phyloP scores from a whole-genome alignment of 1,140 invertebrate genomes.

The Drosophila quadrilineata region DNA sequence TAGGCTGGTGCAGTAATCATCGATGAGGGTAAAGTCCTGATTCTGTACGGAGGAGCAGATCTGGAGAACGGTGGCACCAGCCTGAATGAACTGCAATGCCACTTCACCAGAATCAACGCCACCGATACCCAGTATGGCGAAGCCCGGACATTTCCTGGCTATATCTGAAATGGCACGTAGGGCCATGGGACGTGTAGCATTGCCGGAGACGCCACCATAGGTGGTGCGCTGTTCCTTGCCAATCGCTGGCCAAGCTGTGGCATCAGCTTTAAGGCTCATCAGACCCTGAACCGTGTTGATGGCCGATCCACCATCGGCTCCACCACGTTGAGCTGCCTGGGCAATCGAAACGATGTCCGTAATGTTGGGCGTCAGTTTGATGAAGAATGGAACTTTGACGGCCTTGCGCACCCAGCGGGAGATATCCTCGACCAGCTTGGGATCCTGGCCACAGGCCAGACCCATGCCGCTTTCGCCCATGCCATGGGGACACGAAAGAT shows the following conservation, averaged over 20 bases:
- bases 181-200: slow-evolving; percentile 96
- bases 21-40: slow-evolving; percentile 97
- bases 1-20: slow-evolving; percentile 95
- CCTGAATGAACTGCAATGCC: slow-evolving; percentile 95
- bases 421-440: slow-evolving; percentile 93
- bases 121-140: slow-evolving; percentile 96
- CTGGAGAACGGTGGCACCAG: slow-evolving; percentile 95
- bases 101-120: slow-evolving; percentile 98
- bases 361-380: slow-evolving; percentile 98
- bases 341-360: slow-evolving; percentile 96
- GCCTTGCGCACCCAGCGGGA: slow-evolving; percentile 93
- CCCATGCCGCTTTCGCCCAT: slow-evolving; percentile 99
- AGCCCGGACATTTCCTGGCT: slow-evolving; percentile 90
- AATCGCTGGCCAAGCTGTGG: slow-evolving; percentile 94
- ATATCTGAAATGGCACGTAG: slow-evolving; percentile 94
- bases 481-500: slow-evolving; percentile 98
- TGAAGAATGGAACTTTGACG: slow-evolving; percentile 97
- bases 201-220: slow-evolving; percentile 98
- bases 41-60: slow-evolving; percentile 98
- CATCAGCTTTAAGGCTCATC: slow-evolving; percentile 92
- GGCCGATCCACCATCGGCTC: slow-evolving; percentile 96
- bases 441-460: slow-evolving; percentile 97
- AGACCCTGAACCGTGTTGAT: slow-evolving; percentile 98
- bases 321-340: slow-evolving; percentile 94
- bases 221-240: slow-evolving; percentile 92